Evolutionary conservation across 2,888 invertebrate species (phyloP).

Genomic region (Bembecia ichneumoniformis): DNA sequence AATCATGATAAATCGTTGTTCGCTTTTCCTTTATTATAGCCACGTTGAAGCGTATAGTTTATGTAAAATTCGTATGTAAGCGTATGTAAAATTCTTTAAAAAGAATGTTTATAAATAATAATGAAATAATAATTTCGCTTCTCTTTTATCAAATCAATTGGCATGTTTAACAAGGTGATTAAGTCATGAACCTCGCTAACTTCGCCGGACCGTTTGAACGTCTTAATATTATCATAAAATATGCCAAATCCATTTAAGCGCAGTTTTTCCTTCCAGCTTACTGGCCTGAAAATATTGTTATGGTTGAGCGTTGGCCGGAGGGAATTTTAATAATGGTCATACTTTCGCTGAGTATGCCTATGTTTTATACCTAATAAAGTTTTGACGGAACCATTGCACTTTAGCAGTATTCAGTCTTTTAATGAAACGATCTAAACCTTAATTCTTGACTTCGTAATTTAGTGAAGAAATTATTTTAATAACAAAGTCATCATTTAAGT

Average conservation of each 20-base stretch:
- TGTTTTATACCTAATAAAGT: conserved; percentile 33
- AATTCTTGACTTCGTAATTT: too few species aligned
- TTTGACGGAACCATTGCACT: conserved; percentile 13
- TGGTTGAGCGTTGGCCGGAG: conserved; percentile 29
- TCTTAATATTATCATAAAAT: conserved; percentile 33
- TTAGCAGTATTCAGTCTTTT: conserved; percentile 1
- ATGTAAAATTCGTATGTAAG: too few species aligned
- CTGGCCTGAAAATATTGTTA: conserved; percentile 50
- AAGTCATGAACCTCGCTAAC: conserved; percentile 1
- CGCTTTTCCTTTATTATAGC: too few species aligned
- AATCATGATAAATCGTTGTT: too few species aligned
- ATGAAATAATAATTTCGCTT: too few species aligned
- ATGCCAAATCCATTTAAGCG: conserved; percentile 52
- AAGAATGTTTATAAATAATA: too few species aligned
- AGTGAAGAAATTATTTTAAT: too few species aligned
- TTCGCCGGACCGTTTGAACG: conserved; percentile 27
- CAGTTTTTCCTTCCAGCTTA: conserved; percentile 48
- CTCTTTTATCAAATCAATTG: not conserved
- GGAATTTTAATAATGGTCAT: conserved; percentile 29
- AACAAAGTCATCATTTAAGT: too few species aligned
- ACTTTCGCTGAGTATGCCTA: conserved; percentile 15
- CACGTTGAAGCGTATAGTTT: too few species aligned
- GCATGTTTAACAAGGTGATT: conserved; percentile 1
- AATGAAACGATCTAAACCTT: not conserved
- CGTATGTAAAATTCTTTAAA: too few species aligned